Conservation (phyloP, 2,113 vertebrate species). For the Saguinus imperator region DNA sequence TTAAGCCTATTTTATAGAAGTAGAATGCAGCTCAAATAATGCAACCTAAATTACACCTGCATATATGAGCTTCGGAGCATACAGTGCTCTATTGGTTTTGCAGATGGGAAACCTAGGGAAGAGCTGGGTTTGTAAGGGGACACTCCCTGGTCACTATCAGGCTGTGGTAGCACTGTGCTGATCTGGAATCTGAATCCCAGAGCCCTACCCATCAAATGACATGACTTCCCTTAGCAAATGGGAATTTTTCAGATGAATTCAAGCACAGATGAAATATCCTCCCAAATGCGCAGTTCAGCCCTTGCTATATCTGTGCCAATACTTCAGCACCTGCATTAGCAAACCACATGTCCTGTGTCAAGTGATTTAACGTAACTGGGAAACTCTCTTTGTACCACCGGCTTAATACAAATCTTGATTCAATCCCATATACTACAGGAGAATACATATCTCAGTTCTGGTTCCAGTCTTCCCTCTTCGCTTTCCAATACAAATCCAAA, state of each 20-base stretch:
- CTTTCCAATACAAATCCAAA: neutral
- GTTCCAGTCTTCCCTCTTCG: neutral
- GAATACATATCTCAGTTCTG: fast-evolving
- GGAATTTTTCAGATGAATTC: neutral
- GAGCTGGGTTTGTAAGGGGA: neutral
- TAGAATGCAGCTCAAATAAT: neutral
- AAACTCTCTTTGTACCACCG: neutral
- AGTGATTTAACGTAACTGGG: neutral
- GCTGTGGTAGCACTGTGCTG: fast-evolving
- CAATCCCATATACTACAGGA: fast-evolving
- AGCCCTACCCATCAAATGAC: neutral
- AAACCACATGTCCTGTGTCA: fast-evolving
- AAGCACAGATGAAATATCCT: neutral
- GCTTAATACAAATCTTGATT: neutral
- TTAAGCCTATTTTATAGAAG: neutral
- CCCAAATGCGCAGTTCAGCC: neutral
- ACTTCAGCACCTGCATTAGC: neutral
- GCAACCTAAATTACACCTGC: no score
- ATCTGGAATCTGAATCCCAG: neutral
- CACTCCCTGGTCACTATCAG: fast-evolving
- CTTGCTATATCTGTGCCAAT: fast-evolving
- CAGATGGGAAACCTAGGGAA: neutral
- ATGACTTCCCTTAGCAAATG: neutral
- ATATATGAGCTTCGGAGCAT: fast-evolving
- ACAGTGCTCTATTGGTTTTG: neutral